Percentiles rank a stretch among this genome's conserved stretches.
These are phyloP conservation scores for Elymnias hypermnestra DNA, from an alignment of 1,140 invertebrate species.

Conservation along the genomic window DNA sequence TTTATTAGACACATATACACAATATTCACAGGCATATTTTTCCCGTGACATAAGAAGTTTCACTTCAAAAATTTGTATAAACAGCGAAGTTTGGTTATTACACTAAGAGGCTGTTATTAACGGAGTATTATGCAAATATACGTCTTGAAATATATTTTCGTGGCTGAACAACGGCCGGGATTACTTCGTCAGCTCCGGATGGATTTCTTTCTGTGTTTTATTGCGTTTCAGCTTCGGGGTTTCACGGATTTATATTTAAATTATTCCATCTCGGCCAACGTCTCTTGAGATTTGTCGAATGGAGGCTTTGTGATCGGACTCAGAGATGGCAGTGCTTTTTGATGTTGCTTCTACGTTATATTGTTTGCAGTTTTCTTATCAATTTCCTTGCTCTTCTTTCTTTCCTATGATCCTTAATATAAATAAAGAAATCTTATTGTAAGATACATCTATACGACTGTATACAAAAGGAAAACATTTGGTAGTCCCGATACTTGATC, in stretches of 20 bases:
- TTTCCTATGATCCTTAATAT: too few relatives aligned
- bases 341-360: background rate
- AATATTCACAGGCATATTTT: too few relatives aligned
- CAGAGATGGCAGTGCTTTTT: constrained; percentile 7
- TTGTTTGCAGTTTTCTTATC: background rate
- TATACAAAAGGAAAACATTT: too few relatives aligned
- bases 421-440: too few relatives aligned
- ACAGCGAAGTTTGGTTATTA: constrained; percentile 23
- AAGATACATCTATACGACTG: too few relatives aligned
- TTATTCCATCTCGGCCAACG: constrained; percentile 33
- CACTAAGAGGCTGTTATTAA: constrained; percentile 26
- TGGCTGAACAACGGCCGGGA: constrained; percentile 25
- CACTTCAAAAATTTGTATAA: too few relatives aligned
- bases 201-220: constrained; percentile 44
- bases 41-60: too few relatives aligned
- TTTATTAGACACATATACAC: too few relatives aligned
- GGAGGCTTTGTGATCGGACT: constrained; percentile 19
- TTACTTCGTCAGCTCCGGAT: constrained; percentile 36
- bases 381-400: too few relatives aligned
- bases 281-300: constrained; percentile 24
- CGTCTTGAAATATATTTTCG: constrained; percentile 37
- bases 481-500: too few relatives aligned
- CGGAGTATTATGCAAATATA: constrained; percentile 36
- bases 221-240: constrained; percentile 33
- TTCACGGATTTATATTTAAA: constrained; percentile 33